A percentile compares a stretch with the other conserved stretches of the same genome.
phyloP scores from a whole-genome alignment of 2,888 invertebrate species.

The Taphrorychus bicolor region DNA sequence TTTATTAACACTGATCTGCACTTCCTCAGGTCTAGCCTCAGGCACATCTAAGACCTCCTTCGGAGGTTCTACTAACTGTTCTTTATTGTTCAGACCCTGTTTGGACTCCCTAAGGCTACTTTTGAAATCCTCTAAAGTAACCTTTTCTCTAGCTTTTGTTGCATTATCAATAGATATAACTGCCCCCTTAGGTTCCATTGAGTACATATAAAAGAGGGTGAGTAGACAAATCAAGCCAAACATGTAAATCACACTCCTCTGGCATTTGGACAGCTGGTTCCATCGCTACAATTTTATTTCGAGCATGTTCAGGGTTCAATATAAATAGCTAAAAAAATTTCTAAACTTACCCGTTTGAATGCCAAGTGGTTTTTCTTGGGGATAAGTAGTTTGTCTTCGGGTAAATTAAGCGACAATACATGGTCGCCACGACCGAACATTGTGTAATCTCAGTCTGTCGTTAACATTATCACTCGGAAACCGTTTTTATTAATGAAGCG shows the following conservation, averaged over 20 bases:
- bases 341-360: conserved; percentile 48
- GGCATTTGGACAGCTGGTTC: conserved; percentile 85
- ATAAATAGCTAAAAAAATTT: not conserved
- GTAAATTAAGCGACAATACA: conserved; percentile 46
- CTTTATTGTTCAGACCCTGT: not conserved
- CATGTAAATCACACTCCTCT: conserved; percentile 78
- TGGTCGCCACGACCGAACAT: conserved; percentile 44
- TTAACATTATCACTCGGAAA: conserved; percentile 5
- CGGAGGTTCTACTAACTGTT: not conserved
- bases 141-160: conserved; percentile 47
- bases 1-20: conserved; percentile 45
- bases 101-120: conserved; percentile 50
- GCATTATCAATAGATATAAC: conserved; percentile 49
- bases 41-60: conserved; percentile 26
- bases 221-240: conserved; percentile 65
- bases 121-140: conserved; percentile 51
- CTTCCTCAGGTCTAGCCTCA: no score
- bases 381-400: conserved; percentile 14
- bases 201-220: conserved; percentile 68
- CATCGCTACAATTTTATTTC: conserved; percentile 71
- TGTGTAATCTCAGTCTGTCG: not conserved
- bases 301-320: not conserved
- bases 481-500: no score
- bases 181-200: conserved; percentile 56
- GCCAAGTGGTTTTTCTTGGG: conserved; percentile 43